Percentiles rank a stretch among this genome's conserved stretches.
phyloP scores from a whole-genome alignment of 1,140 invertebrate species.

The Akabosia matsudoensis region DNA sequence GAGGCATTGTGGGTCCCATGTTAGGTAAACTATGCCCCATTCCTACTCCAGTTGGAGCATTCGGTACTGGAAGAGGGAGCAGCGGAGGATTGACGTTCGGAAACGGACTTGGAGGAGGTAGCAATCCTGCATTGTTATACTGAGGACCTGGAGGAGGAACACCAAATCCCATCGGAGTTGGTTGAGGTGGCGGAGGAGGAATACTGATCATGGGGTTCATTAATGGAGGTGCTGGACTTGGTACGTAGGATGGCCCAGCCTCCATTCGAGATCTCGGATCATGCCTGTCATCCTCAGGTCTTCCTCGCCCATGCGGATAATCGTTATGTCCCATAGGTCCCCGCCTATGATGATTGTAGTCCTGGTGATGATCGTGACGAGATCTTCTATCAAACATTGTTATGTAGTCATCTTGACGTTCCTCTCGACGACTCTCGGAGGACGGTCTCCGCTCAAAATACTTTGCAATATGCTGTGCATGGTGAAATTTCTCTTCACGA shows the following conservation, averaged over 20 bases:
- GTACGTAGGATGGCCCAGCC: not conserved
- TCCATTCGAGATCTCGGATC: not conserved
- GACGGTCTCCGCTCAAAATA: not conserved
- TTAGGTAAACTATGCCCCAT: not conserved
- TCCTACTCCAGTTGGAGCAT: not conserved
- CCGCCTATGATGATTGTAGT: not conserved
- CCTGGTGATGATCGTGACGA: not conserved
- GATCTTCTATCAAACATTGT: not conserved
- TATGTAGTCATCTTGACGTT: not conserved
- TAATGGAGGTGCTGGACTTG: not conserved
- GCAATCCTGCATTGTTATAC: not conserved
- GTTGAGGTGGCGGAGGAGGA: not conserved
- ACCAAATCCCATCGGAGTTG: not conserved
- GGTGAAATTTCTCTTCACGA: not conserved
- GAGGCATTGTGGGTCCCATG: not conserved
- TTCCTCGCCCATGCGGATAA: not conserved
- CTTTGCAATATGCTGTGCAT: not conserved
- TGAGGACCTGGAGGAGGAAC: not conserved
- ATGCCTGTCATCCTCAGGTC: not conserved
- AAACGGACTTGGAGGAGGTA: not conserved
- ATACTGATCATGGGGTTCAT: conserved; percentile 4
- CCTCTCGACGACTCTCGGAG: not conserved
- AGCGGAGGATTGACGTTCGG: not conserved
- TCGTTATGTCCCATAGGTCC: not conserved
- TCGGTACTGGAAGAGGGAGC: not conserved